phyloP scores from a whole-genome alignment of 2,888 invertebrate genomes.

The Cancer borealis region DNA sequence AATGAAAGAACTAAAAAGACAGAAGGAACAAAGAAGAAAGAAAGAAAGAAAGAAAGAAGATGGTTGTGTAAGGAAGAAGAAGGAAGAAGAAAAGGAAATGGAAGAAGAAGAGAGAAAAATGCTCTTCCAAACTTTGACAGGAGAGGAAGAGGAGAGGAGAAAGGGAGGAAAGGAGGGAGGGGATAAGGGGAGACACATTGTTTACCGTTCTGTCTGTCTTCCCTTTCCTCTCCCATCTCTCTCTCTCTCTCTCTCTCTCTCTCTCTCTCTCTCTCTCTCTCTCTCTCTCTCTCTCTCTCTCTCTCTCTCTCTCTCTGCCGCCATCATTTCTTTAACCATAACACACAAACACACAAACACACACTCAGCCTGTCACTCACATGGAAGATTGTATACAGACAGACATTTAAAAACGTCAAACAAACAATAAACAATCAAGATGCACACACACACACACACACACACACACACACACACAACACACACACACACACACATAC shows the following conservation, averaged over 20 bases:
- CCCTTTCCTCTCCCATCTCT: not conserved
- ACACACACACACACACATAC: too few relatives aligned
- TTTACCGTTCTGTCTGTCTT: not conserved
- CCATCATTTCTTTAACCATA: too few relatives aligned
- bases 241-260: slow-evolving; percentile 20
- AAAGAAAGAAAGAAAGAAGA: too few relatives aligned
- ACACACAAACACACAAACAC: too few relatives aligned
- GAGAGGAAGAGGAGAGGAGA: not conserved
- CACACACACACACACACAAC: too few relatives aligned
- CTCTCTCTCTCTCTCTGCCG: slow-evolving; percentile 34
- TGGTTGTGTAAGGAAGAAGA: not conserved
- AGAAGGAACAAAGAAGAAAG: too few relatives aligned
- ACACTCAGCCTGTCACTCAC: too few relatives aligned
- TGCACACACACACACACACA: too few relatives aligned
- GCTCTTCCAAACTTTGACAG: too few relatives aligned
- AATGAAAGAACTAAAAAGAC: not conserved
- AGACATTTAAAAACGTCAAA: too few relatives aligned
- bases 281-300: slow-evolving; percentile 57
- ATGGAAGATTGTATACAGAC: too few relatives aligned
- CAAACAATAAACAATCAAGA: too few relatives aligned
- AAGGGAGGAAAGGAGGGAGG: not conserved
- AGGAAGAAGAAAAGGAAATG: not conserved
- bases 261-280: slow-evolving; percentile 39
- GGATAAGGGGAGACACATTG: not conserved
- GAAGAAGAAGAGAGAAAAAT: not conserved